Evolutionary conservation across 64 coral and sea anemone species (phyloP).

Genomic region (Orbicella faveolata): DNA sequence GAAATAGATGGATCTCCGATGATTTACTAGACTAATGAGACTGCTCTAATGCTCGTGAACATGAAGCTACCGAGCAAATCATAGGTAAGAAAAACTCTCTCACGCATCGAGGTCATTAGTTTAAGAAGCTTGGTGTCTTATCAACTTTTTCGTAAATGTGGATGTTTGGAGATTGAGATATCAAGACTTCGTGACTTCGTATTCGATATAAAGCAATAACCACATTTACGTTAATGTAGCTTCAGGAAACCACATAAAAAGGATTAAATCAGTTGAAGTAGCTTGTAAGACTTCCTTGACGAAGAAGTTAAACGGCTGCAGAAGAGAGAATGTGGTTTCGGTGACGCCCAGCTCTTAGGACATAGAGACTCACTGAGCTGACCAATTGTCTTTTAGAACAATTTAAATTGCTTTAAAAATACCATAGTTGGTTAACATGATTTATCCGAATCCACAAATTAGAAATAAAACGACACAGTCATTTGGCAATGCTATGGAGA

Average conservation of each 20-base stretch:
- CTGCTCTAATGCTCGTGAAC: no score
- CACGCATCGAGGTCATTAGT: not conserved
- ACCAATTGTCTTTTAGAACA: not conserved
- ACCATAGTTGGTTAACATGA: no score
- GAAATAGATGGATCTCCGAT: no score
- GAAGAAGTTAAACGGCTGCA: not conserved
- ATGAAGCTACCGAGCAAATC: no score
- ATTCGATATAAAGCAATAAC: not conserved
- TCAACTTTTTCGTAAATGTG: not conserved
- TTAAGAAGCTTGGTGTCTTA: not conserved
- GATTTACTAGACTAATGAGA: no score
- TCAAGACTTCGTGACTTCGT: not conserved
- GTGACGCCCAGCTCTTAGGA: not conserved
- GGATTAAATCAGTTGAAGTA: conserved; percentile 24
- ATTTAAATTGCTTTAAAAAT: not conserved
- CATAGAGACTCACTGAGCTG: not conserved
- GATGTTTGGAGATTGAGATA: not conserved
- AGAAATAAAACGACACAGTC: not conserved
- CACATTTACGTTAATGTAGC: not conserved
- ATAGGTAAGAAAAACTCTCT: no score
- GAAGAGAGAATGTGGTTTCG: not conserved
- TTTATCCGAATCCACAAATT: not conserved
- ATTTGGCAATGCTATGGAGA: not conserved
- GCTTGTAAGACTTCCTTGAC: not conserved
- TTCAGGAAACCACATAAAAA: conserved; percentile 34